These are phyloP conservation scores for Mirounga angustirostris DNA, from an alignment of 2,113 vertebrate genomes.

Conservation along the genomic window DNA sequence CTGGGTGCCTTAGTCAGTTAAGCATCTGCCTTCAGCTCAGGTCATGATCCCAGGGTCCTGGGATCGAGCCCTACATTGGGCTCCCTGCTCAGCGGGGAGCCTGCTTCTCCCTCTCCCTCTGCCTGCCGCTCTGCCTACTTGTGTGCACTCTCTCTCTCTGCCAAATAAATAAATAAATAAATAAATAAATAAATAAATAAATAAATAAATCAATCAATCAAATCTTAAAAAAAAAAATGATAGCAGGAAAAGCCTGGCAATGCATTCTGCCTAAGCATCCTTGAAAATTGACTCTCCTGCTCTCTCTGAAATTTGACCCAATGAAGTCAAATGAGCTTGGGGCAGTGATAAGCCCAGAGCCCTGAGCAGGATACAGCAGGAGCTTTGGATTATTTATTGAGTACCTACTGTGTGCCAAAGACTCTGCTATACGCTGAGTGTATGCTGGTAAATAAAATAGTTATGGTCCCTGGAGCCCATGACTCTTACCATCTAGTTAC, in stretches of 20 bases:
- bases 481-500: neutral
- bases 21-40: too few species aligned
- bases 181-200: too few species aligned
- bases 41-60: too few species aligned
- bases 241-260: neutral
- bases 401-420: neutral
- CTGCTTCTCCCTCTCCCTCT: too few species aligned
- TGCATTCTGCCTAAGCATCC: neutral
- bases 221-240: neutral
- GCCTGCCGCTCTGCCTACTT: too few species aligned
- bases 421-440: neutral
- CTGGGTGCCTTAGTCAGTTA: too few species aligned
- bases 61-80: too few species aligned
- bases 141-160: too few species aligned
- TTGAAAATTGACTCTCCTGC: neutral
- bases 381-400: neutral
- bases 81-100: too few species aligned
- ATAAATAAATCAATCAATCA: too few species aligned
- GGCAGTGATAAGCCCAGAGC: neutral
- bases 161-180: too few species aligned
- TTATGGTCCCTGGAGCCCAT: neutral
- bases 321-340: neutral
- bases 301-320: neutral
- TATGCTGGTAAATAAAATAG: neutral
- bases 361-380: neutral